Conservation (phyloP, 2,113 vertebrate genomes). For the Nansenia antarctica region DNA sequence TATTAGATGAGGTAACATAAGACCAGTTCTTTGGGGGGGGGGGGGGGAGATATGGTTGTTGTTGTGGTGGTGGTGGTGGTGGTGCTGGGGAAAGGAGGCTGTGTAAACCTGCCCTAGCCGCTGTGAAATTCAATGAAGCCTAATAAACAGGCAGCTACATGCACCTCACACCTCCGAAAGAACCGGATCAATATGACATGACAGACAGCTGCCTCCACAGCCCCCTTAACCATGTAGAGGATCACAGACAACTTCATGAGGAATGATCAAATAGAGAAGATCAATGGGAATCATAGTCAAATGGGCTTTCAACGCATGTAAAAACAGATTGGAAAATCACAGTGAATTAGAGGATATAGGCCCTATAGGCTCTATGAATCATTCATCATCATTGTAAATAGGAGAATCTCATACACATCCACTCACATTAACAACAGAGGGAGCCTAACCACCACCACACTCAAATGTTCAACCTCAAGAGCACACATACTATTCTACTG, state of each 20-base stretch:
- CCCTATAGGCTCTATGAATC: conserved; percentile 23
- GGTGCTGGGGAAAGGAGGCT: not conserved
- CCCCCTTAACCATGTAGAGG: not conserved
- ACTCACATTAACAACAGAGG: too few species aligned
- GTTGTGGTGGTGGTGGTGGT: not conserved
- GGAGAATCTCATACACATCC: conserved; percentile 23
- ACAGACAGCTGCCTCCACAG: conserved; percentile 5
- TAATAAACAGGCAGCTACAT: conserved; percentile 3
- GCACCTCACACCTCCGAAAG: not conserved
- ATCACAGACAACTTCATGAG: not conserved
- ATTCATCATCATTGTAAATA: conserved; percentile 16
- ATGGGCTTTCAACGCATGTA: too few species aligned
- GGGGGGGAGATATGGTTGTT: not conserved
- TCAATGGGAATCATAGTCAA: not conserved
- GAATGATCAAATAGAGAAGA: conserved; percentile 2
- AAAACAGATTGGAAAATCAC: not conserved
- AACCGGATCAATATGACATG: conserved; percentile 17
- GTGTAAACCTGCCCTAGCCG: not conserved
- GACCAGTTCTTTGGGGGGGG: not conserved
- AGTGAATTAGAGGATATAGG: not conserved
- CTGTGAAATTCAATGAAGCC: conserved; percentile 12
- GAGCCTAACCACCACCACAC: too few species aligned
- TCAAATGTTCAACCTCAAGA: conserved; percentile 25
- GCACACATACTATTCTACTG: conserved; percentile 27
- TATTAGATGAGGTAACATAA: not conserved